Percentiles rank a stretch among this genome's conserved stretches.
These are phyloP conservation scores for Polypedilum vanderplanki DNA, from an alignment of 1,140 invertebrate genomes.

Conservation along the genomic window DNA sequence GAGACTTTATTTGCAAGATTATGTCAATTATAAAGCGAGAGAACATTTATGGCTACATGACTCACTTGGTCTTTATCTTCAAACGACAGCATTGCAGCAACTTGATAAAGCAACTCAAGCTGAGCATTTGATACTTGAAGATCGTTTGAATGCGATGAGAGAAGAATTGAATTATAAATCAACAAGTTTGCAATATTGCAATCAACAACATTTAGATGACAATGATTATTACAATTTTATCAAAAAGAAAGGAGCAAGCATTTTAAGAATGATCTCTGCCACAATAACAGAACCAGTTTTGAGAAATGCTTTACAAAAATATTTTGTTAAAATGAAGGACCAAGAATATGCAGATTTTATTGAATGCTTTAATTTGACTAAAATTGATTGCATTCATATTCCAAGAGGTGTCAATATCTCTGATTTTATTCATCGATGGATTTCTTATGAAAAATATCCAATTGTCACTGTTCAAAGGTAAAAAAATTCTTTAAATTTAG, in stretches of 20 bases:
- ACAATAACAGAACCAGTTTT: not conserved
- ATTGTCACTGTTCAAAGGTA: not conserved
- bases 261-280: not conserved
- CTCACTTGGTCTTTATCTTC: not conserved
- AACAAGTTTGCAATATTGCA: not conserved
- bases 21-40: slow-evolving; percentile 4
- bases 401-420: not conserved
- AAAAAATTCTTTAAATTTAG: too few relatives aligned
- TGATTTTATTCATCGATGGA: slow-evolving; percentile 22
- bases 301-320: slow-evolving; percentile 14
- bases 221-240: not conserved
- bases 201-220: not conserved
- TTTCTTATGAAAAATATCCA: slow-evolving; percentile 22
- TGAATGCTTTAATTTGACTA: slow-evolving; percentile 4
- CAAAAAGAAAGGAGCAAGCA: not conserved
- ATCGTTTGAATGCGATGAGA: slow-evolving; percentile 17
- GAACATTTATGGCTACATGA: not conserved
- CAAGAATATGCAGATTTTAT: slow-evolving; percentile 20
- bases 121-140: slow-evolving; percentile 6
- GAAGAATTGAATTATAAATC: slow-evolving; percentile 14
- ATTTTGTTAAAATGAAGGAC: not conserved
- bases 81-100: not conserved
- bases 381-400: slow-evolving; percentile 1
- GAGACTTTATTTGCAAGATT: not conserved
- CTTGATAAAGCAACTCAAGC: slow-evolving; percentile 2